A percentile compares a stretch with the other conserved stretches of the same genome.
Evolutionary conservation across 2,113 vertebrate species (phyloP).

Genomic region (Dicerorhinus sumatrensis): DNA sequence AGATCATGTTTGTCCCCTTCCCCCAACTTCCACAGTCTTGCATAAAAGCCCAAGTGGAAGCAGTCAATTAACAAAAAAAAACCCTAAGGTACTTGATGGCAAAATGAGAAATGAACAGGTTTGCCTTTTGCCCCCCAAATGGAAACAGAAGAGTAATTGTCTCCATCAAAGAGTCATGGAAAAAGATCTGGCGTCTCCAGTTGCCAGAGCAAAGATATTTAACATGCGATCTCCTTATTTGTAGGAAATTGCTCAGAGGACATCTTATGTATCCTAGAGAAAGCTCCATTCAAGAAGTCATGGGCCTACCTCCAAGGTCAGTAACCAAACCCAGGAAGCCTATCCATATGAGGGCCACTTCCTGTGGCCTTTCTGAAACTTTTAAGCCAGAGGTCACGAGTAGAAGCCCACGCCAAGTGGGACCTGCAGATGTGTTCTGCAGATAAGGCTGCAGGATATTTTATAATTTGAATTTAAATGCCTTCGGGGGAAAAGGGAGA

Average conservation of each 20-base stretch:
- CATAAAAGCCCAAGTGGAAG: background rate
- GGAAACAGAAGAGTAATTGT: background rate
- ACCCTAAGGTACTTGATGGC: background rate
- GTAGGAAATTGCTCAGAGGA: constrained; percentile 83
- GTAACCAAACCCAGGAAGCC: constrained; percentile 54
- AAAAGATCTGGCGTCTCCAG: background rate
- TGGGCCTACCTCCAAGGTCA: constrained; percentile 88
- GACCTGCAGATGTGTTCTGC: background rate
- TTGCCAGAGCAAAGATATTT: background rate
- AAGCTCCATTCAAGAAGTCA: constrained; percentile 60
- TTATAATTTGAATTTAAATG: background rate
- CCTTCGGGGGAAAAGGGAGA: background rate
- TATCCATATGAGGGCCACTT: background rate
- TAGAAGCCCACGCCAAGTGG: background rate
- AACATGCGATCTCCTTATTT: constrained; percentile 59
- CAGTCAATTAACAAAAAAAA: background rate
- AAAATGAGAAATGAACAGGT: background rate
- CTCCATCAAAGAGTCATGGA: background rate
- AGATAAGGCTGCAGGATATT: background rate
- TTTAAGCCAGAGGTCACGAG: background rate
- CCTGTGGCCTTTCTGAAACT: background rate
- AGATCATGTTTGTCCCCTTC: background rate
- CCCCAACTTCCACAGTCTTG: background rate
- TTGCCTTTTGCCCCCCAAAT: background rate
- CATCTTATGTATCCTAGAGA: constrained; percentile 72